These are phyloP conservation scores for Campopleginae sp. DNA, from an alignment of 2,888 invertebrate genomes.

Conservation along the genomic window DNA sequence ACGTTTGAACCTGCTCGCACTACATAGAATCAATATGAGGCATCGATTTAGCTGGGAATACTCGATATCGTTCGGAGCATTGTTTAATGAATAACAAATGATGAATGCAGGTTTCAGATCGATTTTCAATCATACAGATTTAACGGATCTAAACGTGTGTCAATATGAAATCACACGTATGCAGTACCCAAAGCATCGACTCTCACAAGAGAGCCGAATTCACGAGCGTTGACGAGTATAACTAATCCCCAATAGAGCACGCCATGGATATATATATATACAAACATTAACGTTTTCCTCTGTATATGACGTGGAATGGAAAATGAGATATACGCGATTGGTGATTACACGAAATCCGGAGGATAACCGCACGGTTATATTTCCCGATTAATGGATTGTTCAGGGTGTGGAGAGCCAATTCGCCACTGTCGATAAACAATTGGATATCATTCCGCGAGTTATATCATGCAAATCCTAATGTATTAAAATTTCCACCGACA, in stretches of 20 bases:
- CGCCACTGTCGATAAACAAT: slow-evolving; percentile 3
- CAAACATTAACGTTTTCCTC: neutral
- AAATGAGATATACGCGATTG: slow-evolving; percentile 23
- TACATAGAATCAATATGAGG: neutral
- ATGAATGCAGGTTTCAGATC: slow-evolving; percentile 28
- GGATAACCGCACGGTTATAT: slow-evolving; percentile 53
- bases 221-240: slow-evolving; percentile 41
- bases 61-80: slow-evolving; percentile 16
- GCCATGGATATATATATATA: neutral
- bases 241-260: slow-evolving; percentile 24
- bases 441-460: neutral
- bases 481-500: neutral
- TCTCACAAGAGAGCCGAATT: slow-evolving; percentile 18
- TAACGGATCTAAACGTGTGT: slow-evolving; percentile 25
- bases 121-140: slow-evolving; percentile 37
- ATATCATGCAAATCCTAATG: neutral
- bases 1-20: neutral
- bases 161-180: neutral
- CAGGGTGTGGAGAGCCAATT: slow-evolving; percentile 23
- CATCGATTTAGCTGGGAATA: slow-evolving; percentile 38
- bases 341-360: slow-evolving; percentile 41
- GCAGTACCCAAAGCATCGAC: slow-evolving; percentile 12
- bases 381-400: slow-evolving; percentile 39
- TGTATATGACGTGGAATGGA: neutral
- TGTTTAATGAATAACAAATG: slow-evolving; percentile 55